Conservation (phyloP, 2,797 vertebrate species). For the Setipinna tenuifilis region DNA sequence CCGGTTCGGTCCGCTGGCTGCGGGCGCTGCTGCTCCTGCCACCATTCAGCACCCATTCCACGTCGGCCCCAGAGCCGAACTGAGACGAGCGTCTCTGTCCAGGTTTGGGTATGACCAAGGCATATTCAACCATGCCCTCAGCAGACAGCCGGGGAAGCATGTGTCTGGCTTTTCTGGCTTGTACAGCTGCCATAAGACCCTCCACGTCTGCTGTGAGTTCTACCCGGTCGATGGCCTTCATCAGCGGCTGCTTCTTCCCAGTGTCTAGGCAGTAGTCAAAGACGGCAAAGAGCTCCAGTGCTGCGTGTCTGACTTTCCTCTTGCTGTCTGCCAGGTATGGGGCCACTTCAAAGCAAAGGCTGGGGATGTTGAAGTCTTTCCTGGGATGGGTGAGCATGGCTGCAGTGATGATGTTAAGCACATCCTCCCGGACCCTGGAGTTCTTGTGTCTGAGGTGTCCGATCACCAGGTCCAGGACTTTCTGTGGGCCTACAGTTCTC, state of each 20-base stretch:
- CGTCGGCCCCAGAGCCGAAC: slow-evolving; percentile 76
- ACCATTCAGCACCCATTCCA: slow-evolving; percentile 86
- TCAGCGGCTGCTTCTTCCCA: slow-evolving; percentile 76
- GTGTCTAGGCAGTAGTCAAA: slow-evolving; percentile 80
- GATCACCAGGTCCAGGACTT: slow-evolving; percentile 80
- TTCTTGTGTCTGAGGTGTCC: slow-evolving; percentile 83
- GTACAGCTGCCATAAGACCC: slow-evolving; percentile 83
- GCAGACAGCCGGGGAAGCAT: slow-evolving; percentile 78
- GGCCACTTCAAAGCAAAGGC: slow-evolving; percentile 80
- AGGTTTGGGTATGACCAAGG: slow-evolving; percentile 76
- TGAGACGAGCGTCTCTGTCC: slow-evolving; percentile 65
- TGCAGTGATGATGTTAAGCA: slow-evolving; percentile 81
- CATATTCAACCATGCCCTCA: slow-evolving; percentile 83
- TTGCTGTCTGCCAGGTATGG: slow-evolving; percentile 84
- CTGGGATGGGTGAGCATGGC: slow-evolving; percentile 82
- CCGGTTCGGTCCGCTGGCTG: slow-evolving; percentile 69
- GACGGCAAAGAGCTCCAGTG: slow-evolving; percentile 84
- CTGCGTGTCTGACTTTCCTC: slow-evolving; percentile 83
- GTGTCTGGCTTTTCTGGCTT: slow-evolving; percentile 84
- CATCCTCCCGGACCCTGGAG: slow-evolving; percentile 82
- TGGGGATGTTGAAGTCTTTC: slow-evolving; percentile 81
- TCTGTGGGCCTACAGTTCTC: slow-evolving; percentile 77
- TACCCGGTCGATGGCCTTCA: slow-evolving; percentile 83
- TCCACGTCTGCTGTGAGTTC: slow-evolving; percentile 81
- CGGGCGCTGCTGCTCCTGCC: slow-evolving; percentile 79